Evolutionary conservation across 2,113 vertebrate species (phyloP), one percentile per base, ranked within the genome.

Genomic region (Toxotes jaculatrix): DNA sequence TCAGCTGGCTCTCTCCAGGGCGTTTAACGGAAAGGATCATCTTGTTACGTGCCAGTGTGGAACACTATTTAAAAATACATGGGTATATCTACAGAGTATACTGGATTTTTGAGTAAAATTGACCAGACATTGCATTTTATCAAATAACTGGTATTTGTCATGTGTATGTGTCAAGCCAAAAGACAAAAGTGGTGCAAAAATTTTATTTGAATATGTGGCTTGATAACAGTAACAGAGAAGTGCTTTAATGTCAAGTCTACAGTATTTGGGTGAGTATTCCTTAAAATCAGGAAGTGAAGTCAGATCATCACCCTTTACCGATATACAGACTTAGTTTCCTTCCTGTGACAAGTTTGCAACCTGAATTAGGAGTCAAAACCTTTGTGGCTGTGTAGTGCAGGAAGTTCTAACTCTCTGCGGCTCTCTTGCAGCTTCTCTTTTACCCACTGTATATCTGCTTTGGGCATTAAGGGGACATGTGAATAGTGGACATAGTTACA

Each of bases 311-410:
- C 4, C 34, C 4, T 61, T 60, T 21, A 43, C 3, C 53, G 38
- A 34, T 21, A 40, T 9, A 62, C 27, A 61, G 34, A 45, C 27
- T 69, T 42, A 2, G 36, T 32, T 85, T 80, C 72, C 72, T 82
- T 76, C 79, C 79, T 77, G 59, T 65, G 13, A 67, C 60, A 77
- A 43, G 17, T 64, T 12, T 72, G 43, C 27, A n/a, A 73, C 42
- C n/a, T 32, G n/a, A 80, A 17, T 64, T 56, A 62, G 67, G 45
- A 38, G 34, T 68, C 32, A 60, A 61, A 70, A 45, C 32, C 10
- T n/a, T 21, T 7, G 16, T 51, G 36, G 36, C 14, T 53, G 3
- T 23, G 8, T 38, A 13, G 63, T n/a, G 43, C 43, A 53, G 43
- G 11, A n/a, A n/a, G 14, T 16, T 21, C 43, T 19, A 2, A n/a